A percentile compares a stretch with the other conserved stretches of the same genome.
Evolutionary conservation across 2,113 vertebrate species (phyloP).

Genomic region (Callospermophilus lateralis): DNA sequence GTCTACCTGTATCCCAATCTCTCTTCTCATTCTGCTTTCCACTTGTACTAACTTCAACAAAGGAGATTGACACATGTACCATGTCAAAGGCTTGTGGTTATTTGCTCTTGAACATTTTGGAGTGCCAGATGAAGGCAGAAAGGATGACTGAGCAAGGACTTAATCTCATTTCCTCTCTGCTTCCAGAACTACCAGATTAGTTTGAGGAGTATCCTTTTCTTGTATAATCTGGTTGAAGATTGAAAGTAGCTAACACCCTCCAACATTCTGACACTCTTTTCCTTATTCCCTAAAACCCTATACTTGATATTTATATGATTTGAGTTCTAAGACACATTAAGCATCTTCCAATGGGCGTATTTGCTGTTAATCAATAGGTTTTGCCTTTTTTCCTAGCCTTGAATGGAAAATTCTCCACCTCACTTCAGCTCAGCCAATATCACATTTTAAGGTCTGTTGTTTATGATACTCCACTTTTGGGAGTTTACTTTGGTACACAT

Average conservation of each 20-base stretch:
- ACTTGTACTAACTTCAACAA: background rate
- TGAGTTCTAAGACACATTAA: background rate
- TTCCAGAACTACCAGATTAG: background rate
- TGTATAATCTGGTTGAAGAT: background rate
- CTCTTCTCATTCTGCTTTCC: background rate
- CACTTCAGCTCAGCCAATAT: background rate
- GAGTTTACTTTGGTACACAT: background rate
- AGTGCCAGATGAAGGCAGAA: background rate
- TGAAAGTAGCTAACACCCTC: background rate
- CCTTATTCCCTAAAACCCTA: background rate
- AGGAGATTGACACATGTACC: background rate
- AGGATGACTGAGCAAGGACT: background rate
- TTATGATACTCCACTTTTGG: background rate
- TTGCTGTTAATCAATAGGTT: background rate
- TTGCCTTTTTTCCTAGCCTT: background rate
- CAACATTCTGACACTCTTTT: background rate
- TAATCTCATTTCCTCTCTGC: background rate
- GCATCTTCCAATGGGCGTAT: background rate
- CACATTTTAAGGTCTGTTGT: slow-evolving; percentile 17
- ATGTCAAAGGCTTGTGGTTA: background rate
- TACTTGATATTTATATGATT: slow-evolving; percentile 4
- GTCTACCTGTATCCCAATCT: background rate
- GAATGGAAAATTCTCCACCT: background rate
- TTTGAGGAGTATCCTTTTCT: background rate
- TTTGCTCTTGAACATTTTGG: background rate